These are phyloP conservation scores for Hippocampus kuda DNA, from an alignment of 2,797 vertebrate species.

Conservation along the genomic window DNA sequence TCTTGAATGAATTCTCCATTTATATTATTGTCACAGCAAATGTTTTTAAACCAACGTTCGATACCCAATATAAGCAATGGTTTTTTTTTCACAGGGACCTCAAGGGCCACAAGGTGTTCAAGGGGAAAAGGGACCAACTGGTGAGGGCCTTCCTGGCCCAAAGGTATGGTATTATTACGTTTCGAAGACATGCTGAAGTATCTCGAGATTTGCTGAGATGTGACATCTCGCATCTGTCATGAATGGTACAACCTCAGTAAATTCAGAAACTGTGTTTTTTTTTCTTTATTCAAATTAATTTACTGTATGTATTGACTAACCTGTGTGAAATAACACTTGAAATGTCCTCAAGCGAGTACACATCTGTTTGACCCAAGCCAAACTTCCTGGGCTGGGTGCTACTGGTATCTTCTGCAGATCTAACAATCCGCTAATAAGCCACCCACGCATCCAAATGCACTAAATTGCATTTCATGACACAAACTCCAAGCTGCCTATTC, in stretches of 20 bases:
- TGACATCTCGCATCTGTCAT: too few species aligned
- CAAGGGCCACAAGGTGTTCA: slow-evolving; percentile 81
- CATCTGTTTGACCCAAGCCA: slow-evolving; percentile 31
- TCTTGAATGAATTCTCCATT: neutral
- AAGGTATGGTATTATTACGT: slow-evolving; percentile 66
- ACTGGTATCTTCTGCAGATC: slow-evolving; percentile 13
- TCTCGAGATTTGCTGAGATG: too few species aligned
- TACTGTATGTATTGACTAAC: neutral
- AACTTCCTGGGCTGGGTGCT: slow-evolving; percentile 15
- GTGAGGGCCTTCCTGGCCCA: slow-evolving; percentile 80
- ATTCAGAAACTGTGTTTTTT: too few species aligned
- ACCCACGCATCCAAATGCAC: neutral
- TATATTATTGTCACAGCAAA: too few species aligned
- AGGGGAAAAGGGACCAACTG: slow-evolving; percentile 77
- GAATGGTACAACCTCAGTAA: too few species aligned
- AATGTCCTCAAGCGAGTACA: slow-evolving; percentile 31
- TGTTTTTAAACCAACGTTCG: neutral
- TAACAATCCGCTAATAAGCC: neutral
- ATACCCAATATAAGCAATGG: neutral
- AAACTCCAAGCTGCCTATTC: neutral
- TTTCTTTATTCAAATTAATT: slow-evolving; percentile 5
- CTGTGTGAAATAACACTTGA: neutral
- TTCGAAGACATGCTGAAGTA: too few species aligned
- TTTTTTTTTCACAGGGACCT: slow-evolving; percentile 69
- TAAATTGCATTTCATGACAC: neutral